Percentiles rank a stretch among this genome's conserved stretches.
phyloP scores from a whole-genome alignment of 2,113 vertebrate species.

The zebrafish (Danio rerio) region DNA sequence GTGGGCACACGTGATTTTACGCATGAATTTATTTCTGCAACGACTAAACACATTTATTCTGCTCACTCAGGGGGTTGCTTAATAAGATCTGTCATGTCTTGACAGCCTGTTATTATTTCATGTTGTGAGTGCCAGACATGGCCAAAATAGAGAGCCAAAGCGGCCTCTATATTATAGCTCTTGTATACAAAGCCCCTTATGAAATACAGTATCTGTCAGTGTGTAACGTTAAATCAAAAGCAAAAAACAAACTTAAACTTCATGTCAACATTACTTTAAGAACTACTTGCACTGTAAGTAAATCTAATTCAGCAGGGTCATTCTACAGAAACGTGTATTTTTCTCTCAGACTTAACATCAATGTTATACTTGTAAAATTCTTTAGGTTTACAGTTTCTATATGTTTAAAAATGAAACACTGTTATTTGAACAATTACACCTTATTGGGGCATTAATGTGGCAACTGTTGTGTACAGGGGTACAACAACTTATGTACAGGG shows the following conservation, averaged over 20 bases:
- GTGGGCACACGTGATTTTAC: neutral
- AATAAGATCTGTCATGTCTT: neutral
- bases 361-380: too few relatives aligned
- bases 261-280: neutral
- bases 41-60: neutral
- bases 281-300: neutral
- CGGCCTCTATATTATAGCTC: neutral
- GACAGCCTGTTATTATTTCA: neutral
- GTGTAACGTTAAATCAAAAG: neutral
- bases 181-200: neutral
- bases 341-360: too few relatives aligned
- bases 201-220: neutral
- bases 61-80: neutral
- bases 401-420: too few relatives aligned
- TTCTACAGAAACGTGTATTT: too few relatives aligned
- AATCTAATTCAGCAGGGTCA: too few relatives aligned
- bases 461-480: too few relatives aligned
- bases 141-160: neutral
- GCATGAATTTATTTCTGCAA: neutral
- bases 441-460: too few relatives aligned
- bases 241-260: neutral
- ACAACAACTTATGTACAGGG: too few relatives aligned
- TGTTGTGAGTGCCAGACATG: neutral
- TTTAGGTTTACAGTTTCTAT: too few relatives aligned
- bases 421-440: too few relatives aligned